Percentiles rank a stretch among this genome's conserved stretches.
phyloP scores from a whole-genome alignment of 1,140 invertebrate genomes.

The Phymastichus coffea region DNA sequence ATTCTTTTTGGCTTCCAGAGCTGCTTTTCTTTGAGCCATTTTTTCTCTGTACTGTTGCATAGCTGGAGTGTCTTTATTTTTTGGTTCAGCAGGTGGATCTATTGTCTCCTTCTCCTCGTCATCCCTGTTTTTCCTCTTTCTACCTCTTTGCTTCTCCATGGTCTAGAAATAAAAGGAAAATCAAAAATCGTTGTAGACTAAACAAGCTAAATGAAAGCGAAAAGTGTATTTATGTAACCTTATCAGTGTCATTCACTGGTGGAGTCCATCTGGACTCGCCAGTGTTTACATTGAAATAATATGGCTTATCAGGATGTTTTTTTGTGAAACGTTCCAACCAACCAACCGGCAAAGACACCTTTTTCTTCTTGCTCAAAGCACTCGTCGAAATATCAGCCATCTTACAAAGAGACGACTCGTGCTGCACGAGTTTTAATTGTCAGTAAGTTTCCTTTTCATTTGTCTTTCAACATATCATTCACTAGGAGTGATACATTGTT shows the following conservation, averaged over 20 bases:
- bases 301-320: constrained; percentile 38
- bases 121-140: constrained; percentile 13
- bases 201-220: no score
- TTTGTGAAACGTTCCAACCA: constrained; percentile 42
- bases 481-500: no score
- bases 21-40: constrained; percentile 18
- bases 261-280: constrained; percentile 38
- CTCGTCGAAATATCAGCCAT: background rate
- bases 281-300: constrained; percentile 46
- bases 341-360: constrained; percentile 1
- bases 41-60: constrained; percentile 27
- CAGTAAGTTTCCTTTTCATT: no score
- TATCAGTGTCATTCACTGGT: constrained; percentile 21
- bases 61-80: constrained; percentile 19
- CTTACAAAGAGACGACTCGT: no score
- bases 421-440: no score
- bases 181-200: background rate
- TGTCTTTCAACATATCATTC: no score
- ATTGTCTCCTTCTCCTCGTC: background rate
- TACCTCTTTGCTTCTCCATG: background rate
- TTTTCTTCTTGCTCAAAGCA: background rate
- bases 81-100: background rate
- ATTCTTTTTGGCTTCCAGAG: constrained; percentile 13
- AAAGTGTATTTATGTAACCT: constrained; percentile 23
- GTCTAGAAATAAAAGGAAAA: constrained; percentile 7